Evolutionary conservation across 2,797 vertebrate genomes (phyloP).

Genomic region (Uromys caudimaculatus): DNA sequence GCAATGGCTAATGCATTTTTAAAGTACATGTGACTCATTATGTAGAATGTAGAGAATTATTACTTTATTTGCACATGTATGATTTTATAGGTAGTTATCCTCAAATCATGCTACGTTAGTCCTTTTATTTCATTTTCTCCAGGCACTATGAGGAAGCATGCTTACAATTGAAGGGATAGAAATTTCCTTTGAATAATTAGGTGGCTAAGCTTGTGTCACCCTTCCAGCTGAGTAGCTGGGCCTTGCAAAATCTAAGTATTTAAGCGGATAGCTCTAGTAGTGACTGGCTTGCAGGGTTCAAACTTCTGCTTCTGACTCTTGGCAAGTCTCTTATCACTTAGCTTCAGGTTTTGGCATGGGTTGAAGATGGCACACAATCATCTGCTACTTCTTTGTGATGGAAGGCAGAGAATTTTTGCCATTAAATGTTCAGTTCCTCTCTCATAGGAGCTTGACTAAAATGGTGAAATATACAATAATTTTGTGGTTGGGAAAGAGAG

Average conservation of each 20-base stretch:
- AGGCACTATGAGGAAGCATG: neutral
- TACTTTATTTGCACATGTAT: neutral
- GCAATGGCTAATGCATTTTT: neutral
- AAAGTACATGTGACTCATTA: neutral
- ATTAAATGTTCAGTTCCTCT: slow-evolving; percentile 15
- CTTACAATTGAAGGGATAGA: neutral
- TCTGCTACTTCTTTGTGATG: slow-evolving; percentile 47
- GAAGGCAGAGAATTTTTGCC: slow-evolving; percentile 51
- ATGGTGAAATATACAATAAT: slow-evolving; percentile 32
- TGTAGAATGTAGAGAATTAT: neutral
- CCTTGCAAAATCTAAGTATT: neutral
- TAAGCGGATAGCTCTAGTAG: neutral
- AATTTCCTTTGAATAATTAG: slow-evolving; percentile 32
- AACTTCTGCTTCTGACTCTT: slow-evolving; percentile 42
- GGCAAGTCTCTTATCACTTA: slow-evolving; percentile 66
- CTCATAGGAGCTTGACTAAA: neutral
- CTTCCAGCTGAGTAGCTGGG: neutral
- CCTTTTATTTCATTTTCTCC: neutral
- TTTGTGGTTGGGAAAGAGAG: slow-evolving; percentile 18
- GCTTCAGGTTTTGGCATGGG: slow-evolving; percentile 64
- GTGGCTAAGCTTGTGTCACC: neutral
- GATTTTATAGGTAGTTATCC: neutral
- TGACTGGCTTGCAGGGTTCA: slow-evolving; percentile 11
- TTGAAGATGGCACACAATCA: slow-evolving; percentile 46
- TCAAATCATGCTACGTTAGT: neutral